These are phyloP conservation scores for Hystrix brachyura DNA, from an alignment of 2,113 vertebrate genomes.

Conservation along the genomic window DNA sequence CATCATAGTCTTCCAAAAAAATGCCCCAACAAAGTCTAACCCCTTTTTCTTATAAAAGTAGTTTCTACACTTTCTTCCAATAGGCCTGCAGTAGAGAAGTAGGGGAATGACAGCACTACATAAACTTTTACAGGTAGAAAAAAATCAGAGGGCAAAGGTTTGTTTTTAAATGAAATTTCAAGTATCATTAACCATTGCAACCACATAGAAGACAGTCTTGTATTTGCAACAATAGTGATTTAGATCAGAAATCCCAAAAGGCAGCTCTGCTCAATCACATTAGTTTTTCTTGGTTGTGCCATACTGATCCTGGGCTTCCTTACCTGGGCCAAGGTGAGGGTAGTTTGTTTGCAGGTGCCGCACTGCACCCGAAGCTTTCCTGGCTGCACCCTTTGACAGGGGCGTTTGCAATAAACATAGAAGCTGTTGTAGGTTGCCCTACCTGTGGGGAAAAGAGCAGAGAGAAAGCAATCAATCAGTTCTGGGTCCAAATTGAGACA, in stretches of 20 bases:
- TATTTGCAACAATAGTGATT: fast-evolving
- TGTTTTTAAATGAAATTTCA: not conserved
- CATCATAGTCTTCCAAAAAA: not conserved
- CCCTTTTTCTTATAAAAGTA: not conserved
- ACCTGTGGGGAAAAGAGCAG: constrained; percentile 85
- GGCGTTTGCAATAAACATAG: constrained; percentile 94
- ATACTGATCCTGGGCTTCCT: constrained; percentile 25
- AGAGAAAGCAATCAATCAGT: not conserved
- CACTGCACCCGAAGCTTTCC: constrained; percentile 95
- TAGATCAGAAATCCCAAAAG: not conserved
- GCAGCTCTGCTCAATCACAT: fast-evolving
- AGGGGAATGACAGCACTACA: fast-evolving
- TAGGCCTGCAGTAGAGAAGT: not conserved
- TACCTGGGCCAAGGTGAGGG: constrained; percentile 92
- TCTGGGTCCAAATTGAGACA: not conserved
- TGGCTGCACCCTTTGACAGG: constrained; percentile 90
- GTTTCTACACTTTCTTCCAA: not conserved
- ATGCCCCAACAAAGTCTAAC: fast-evolving
- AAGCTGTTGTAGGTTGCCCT: constrained; percentile 89
- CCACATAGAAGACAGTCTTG: not conserved
- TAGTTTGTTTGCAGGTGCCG: constrained; percentile 90
- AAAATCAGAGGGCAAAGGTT: not conserved
- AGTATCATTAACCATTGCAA: not conserved
- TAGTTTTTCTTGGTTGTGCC: fast-evolving
- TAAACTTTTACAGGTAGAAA: not conserved